Conservation (phyloP, 1,140 invertebrate species). For the Oncopodura yosiiana region DNA sequence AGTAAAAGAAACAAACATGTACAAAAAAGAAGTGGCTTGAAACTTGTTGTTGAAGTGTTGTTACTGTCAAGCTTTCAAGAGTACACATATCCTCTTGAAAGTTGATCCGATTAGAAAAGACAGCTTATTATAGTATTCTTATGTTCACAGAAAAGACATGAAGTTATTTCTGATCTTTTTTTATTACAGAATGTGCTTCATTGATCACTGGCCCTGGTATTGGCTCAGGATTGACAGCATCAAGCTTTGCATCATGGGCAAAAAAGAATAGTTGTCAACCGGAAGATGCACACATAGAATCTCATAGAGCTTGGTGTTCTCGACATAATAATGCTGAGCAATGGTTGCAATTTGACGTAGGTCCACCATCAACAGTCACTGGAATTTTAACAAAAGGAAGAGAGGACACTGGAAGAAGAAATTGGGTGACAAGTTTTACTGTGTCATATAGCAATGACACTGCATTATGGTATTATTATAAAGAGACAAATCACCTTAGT, state of each 20-base stretch:
- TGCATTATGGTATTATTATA: conserved; percentile 48
- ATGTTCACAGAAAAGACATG: not conserved
- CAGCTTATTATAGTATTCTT: too few relatives aligned
- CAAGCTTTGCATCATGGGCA: conserved; percentile 41
- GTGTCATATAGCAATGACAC: conserved; percentile 51
- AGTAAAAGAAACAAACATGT: too few relatives aligned
- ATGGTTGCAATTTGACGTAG: conserved; percentile 51
- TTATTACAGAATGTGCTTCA: conserved; percentile 46
- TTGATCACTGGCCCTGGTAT: conserved; percentile 46
- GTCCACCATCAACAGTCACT: conserved; percentile 48
- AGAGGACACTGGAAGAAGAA: conserved; percentile 44
- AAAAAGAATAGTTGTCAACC: conserved; percentile 46
- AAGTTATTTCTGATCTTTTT: too few relatives aligned
- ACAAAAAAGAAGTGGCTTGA: too few relatives aligned
- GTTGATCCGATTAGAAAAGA: too few relatives aligned
- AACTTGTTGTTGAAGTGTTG: too few relatives aligned
- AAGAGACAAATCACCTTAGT: conserved; percentile 48
- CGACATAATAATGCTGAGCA: conserved; percentile 45
- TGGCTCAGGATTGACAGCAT: conserved; percentile 46
- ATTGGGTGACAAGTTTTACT: conserved; percentile 50
- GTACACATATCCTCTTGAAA: too few relatives aligned
- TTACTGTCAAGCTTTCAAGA: too few relatives aligned
- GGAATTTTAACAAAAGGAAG: conserved; percentile 49
- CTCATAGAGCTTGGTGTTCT: conserved; percentile 49
- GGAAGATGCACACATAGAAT: conserved; percentile 47